phyloP scores from a whole-genome alignment of 2,888 invertebrate genomes.

The Aphodius sticticus region DNA sequence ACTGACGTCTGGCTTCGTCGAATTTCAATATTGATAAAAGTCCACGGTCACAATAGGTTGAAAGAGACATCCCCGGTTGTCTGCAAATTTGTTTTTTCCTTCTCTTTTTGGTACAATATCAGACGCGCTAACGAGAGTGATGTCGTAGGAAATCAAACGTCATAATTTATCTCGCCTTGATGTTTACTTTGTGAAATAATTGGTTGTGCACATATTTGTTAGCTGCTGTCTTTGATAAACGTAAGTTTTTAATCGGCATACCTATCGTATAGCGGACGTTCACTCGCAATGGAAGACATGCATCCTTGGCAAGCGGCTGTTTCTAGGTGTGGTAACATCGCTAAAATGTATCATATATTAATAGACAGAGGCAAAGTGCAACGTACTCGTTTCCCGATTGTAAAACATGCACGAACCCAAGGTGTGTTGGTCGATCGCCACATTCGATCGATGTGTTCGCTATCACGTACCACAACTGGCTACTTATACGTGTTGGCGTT shows the following conservation, averaged over 20 bases:
- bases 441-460: slow-evolving; percentile 9
- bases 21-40: slow-evolving; percentile 33
- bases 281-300: background rate
- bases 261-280: background rate
- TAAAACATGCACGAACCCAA: slow-evolving; percentile 5
- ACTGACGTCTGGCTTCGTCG: slow-evolving; percentile 19
- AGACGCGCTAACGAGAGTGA: slow-evolving; percentile 12
- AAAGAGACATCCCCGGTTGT: background rate
- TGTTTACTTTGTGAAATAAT: background rate
- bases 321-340: slow-evolving; percentile 20
- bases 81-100: background rate
- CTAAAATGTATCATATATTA: slow-evolving; percentile 35
- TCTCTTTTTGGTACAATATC: background rate
- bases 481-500: too few relatives aligned
- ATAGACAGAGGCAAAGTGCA: slow-evolving; percentile 36
- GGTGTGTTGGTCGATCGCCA: background rate
- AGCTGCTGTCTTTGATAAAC: background rate
- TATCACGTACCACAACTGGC: background rate
- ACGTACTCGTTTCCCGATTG: slow-evolving; percentile 23
- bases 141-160: background rate
- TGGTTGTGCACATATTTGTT: background rate
- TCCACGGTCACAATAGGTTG: slow-evolving; percentile 19
- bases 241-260: background rate
- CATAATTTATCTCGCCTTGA: background rate
- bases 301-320: background rate